phyloP scores from a whole-genome alignment of 2,888 invertebrate species.

The Platycheirus albimanus region DNA sequence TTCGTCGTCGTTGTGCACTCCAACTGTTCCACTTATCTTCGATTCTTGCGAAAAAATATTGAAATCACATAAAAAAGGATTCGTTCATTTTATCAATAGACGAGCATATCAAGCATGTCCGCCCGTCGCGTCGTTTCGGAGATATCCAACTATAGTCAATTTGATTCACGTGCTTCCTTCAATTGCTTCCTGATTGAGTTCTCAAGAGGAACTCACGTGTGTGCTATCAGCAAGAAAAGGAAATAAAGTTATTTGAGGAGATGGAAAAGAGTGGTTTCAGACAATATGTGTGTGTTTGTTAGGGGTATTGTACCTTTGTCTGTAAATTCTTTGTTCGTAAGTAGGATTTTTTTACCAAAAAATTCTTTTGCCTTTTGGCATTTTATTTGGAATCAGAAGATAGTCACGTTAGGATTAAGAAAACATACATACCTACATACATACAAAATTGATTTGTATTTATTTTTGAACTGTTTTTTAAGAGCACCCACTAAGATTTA shows the following conservation, averaged over 20 bases:
- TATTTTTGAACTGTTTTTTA: not conserved
- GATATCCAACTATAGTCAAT: conserved; percentile 75
- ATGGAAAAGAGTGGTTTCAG: conserved; percentile 14
- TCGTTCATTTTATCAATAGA: conserved; percentile 57
- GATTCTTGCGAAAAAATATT: conserved; percentile 23
- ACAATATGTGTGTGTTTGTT: conserved; percentile 24
- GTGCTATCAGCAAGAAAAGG: conserved; percentile 20
- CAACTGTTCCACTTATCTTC: conserved; percentile 67
- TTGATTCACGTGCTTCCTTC: conserved; percentile 75
- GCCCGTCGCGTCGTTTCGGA: conserved; percentile 72
- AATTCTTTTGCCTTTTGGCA: conserved; percentile 21
- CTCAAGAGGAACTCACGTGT: conserved; percentile 74
- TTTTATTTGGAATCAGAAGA: conserved; percentile 37
- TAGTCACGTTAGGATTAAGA: conserved; percentile 48
- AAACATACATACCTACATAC: too few relatives aligned
- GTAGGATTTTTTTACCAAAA: not conserved
- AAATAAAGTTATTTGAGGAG: conserved; percentile 6
- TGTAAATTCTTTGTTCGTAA: conserved; percentile 6
- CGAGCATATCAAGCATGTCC: conserved; percentile 59
- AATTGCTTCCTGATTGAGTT: conserved; percentile 75
- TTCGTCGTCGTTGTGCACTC: conserved; percentile 59
- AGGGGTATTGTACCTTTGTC: conserved; percentile 12
- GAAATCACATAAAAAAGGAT: conserved; percentile 53
- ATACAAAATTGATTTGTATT: not conserved
- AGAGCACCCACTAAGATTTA: too few relatives aligned